Conservation (phyloP, 2,113 vertebrate genomes). For the Xiphias gladius region DNA sequence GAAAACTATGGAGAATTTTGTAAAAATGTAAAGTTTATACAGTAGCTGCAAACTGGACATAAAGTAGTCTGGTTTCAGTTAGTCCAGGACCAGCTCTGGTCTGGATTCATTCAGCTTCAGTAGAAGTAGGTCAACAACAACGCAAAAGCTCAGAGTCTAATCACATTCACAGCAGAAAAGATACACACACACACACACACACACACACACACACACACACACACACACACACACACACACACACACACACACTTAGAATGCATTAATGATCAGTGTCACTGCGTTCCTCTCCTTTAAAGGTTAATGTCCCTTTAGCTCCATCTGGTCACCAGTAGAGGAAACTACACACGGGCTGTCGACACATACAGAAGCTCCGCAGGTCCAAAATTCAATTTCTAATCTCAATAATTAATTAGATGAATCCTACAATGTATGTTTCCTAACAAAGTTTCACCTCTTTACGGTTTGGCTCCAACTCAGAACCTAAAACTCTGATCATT, state of each 20-base stretch:
- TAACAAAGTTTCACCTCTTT: background rate
- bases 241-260: background rate
- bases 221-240: slow-evolving; percentile 4
- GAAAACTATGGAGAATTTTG: too few relatives aligned
- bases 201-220: background rate
- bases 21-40: too few relatives aligned
- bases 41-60: background rate
- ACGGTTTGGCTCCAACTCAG: too few relatives aligned
- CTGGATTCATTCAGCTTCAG: slow-evolving; percentile 2
- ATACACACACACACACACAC: slow-evolving; percentile 3
- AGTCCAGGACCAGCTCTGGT: background rate
- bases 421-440: too few relatives aligned
- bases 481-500: background rate
- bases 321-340: too few relatives aligned
- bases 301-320: too few relatives aligned
- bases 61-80: background rate
- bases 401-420: too few relatives aligned
- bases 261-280: too few relatives aligned
- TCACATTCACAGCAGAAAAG: slow-evolving; percentile 16
- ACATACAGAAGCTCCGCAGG: background rate
- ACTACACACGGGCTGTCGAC: background rate
- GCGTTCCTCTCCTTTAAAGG: too few relatives aligned
- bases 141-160: slow-evolving; percentile 15
- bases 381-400: too few relatives aligned
- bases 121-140: slow-evolving; percentile 59